phyloP scores from a whole-genome alignment of 2,113 vertebrate genomes.

The Eublepharis macularius region DNA sequence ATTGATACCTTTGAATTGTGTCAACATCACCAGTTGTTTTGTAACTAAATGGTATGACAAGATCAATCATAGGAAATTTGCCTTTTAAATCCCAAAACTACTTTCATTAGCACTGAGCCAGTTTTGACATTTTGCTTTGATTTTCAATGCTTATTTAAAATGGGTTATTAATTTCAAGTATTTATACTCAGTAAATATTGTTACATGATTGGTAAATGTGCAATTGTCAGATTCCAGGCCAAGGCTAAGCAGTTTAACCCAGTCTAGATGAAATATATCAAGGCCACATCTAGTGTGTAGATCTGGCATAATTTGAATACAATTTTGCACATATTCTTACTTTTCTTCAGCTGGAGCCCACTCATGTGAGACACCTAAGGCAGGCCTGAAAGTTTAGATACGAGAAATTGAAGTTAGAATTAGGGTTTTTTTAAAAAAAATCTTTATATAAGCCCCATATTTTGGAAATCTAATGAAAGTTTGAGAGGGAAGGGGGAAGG shows the following conservation, averaged over 20 bases:
- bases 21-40: conserved; percentile 7
- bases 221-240: background rate
- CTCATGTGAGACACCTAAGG: background rate
- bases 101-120: conserved; percentile 2
- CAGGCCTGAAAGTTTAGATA: background rate
- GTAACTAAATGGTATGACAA: background rate
- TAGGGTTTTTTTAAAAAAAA: background rate
- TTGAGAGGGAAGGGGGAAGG: too few species aligned
- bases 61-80: conserved; percentile 8
- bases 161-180: background rate
- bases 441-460: background rate
- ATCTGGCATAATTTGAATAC: background rate
- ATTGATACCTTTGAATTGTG: background rate
- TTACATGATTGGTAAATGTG: background rate
- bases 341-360: background rate
- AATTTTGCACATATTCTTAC: background rate
- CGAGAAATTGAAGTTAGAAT: background rate
- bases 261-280: background rate
- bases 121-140: background rate
- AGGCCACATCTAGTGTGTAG: background rate
- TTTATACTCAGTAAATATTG: background rate
- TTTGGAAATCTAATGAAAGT: background rate
- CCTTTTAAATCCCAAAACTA: conserved; percentile 1
- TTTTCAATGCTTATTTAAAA: background rate
- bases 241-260: background rate